phyloP scores from a whole-genome alignment of 2,797 vertebrate genomes.

The Falco novaeseelandiae region DNA sequence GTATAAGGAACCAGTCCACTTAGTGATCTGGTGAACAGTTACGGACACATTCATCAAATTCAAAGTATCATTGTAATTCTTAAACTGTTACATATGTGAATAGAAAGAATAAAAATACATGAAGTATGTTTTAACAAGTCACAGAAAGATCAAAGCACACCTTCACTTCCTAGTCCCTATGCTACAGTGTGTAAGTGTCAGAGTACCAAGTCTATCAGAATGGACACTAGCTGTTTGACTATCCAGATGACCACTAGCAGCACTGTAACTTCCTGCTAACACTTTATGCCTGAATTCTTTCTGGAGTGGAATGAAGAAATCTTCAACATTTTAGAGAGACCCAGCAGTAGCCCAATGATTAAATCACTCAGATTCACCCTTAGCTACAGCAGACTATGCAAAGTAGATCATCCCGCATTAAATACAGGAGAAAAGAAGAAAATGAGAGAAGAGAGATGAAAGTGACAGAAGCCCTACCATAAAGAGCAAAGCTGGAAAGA shows the following conservation, averaged over 20 bases:
- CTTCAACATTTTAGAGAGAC: background rate
- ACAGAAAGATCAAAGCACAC: background rate
- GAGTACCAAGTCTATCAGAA: background rate
- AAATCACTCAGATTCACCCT: background rate
- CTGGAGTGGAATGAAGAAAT: background rate
- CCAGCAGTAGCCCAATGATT: background rate
- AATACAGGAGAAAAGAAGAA: background rate
- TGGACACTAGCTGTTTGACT: background rate
- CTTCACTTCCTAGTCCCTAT: background rate
- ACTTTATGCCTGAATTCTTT: background rate
- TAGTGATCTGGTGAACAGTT: background rate
- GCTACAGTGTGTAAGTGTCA: background rate
- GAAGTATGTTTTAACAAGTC: background rate
- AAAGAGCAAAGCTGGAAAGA: background rate
- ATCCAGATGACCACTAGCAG: background rate
- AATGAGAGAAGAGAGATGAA: background rate
- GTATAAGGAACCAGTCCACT: background rate
- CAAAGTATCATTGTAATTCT: background rate
- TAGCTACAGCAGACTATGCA: background rate
- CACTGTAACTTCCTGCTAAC: background rate
- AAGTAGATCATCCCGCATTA: background rate
- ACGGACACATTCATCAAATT: background rate
- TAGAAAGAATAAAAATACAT: background rate
- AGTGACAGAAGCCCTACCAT: background rate
- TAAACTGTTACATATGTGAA: background rate